phyloP scores from a whole-genome alignment of 2,797 vertebrate species.

The Coranthus polyacanthus region DNA sequence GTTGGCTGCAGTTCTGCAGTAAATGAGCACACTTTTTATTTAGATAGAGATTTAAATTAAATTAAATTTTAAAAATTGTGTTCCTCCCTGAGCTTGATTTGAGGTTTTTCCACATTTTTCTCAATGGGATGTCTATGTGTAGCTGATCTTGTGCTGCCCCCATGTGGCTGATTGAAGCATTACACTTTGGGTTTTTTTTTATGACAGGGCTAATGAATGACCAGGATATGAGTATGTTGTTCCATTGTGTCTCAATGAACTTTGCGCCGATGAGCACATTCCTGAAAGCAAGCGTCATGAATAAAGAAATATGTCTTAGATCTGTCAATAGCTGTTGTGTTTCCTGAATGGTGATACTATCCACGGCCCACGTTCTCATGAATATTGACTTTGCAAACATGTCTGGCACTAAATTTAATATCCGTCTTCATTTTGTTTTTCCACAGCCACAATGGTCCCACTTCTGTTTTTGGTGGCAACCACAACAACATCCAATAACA shows the following conservation, averaged over 20 bases:
- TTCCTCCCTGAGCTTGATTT: background rate
- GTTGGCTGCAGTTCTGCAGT: too few relatives aligned
- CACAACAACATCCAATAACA: slow-evolving; percentile 59
- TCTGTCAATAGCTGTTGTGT: slow-evolving; percentile 63
- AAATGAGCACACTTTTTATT: too few relatives aligned
- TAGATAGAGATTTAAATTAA: too few relatives aligned
- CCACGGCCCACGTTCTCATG: slow-evolving; percentile 36
- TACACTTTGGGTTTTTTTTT: slow-evolving; percentile 13
- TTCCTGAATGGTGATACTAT: slow-evolving; percentile 56
- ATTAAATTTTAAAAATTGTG: background rate
- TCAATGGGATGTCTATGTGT: slow-evolving; percentile 26
- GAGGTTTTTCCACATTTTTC: slow-evolving; percentile 23
- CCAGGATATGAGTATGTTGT: slow-evolving; percentile 74
- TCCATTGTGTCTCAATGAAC: slow-evolving; percentile 71
- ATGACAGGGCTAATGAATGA: slow-evolving; percentile 49
- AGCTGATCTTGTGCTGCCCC: slow-evolving; percentile 35
- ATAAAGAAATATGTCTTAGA: slow-evolving; percentile 62
- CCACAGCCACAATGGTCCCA: slow-evolving; percentile 85
- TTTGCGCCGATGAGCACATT: slow-evolving; percentile 76
- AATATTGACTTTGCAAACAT: slow-evolving; percentile 53
- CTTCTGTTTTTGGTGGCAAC: slow-evolving; percentile 81
- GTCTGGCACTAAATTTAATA: slow-evolving; percentile 73
- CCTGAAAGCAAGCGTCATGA: slow-evolving; percentile 52
- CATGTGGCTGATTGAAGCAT: slow-evolving; percentile 56
- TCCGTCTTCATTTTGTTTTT: slow-evolving; percentile 70